Base-by-base conservation (phyloP, 2,113 vertebrate genomes). In the Halcyon senegalensis region DNA sequence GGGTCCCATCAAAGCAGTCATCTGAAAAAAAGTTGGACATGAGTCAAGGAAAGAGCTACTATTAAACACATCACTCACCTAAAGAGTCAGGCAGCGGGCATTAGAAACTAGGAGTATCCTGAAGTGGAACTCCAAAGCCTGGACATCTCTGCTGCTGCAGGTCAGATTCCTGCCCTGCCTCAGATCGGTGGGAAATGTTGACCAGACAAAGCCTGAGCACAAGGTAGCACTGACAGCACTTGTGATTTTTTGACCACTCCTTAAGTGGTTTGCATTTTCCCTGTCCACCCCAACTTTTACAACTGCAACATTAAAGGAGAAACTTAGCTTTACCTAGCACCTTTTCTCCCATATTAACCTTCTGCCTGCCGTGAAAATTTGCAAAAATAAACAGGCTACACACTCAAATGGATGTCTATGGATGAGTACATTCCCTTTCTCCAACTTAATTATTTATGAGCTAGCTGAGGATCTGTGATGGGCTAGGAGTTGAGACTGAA, bases 141-240 rank as follows among this genome's bases (percentile, higher is more conserved):
- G 39, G 21, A 75, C 18, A 13, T 70, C 12, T 13, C 20, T 46
- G 17, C 10, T 83, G 20, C 24, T 73, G 19, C 0, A 0, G 10
- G 21, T 62, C 21, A 23, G 10, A 50, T 51, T 51, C 23, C 11
- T 63, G n/a, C 23, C 7, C 64, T 78, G 35, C 23, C 39, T 72
- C 33, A 46, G 13, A 51, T 25, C 7, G 60, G 33, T 1, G 0
- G 43, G 41, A 76, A 92, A 59, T 0, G 1, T 11, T 27, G 50
- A 59, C 9, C 0, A 0, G 17, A n/a, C 33, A 60, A 77, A 76
- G 28, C 17, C 11, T 3, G n/a, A 82, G 20, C 2, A 64, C 31
- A 62, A 37, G 20, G 9, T 35, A 35, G 5, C 9, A 19, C 37
- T 68, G 3, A 46, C 15, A 84, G 20, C 8, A 62, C 21, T 27